These are phyloP conservation scores for Mamestra configurata DNA, from an alignment of 1,140 invertebrate species.

Conservation along the genomic window DNA sequence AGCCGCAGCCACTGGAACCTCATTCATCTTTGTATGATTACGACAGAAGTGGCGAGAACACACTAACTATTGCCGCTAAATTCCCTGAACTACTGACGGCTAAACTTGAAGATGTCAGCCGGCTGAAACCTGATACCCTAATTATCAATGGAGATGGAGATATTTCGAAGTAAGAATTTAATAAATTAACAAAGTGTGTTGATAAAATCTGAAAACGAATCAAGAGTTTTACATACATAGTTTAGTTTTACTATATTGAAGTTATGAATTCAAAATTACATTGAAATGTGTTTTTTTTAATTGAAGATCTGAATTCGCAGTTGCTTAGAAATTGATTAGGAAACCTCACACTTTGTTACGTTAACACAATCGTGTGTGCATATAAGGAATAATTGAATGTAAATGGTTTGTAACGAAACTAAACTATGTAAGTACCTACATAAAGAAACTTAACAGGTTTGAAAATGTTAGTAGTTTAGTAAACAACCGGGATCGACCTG, in stretches of 20 bases:
- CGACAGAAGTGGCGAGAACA: constrained; percentile 87
- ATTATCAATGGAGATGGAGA: constrained; percentile 72
- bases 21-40: constrained; percentile 91
- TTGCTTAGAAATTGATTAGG: too few relatives aligned
- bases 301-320: too few relatives aligned
- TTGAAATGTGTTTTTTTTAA: too few relatives aligned
- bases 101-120: constrained; percentile 67
- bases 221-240: too few relatives aligned
- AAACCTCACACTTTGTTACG: too few relatives aligned
- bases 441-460: constrained; percentile 5
- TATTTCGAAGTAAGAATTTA: constrained; percentile 72
- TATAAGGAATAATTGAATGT: too few relatives aligned
- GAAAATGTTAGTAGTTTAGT: not conserved
- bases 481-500: not conserved
- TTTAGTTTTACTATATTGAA: too few relatives aligned
- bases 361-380: too few relatives aligned
- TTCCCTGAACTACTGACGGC: constrained; percentile 73
- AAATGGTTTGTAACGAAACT: not conserved
- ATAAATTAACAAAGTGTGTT: too few relatives aligned
- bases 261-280: too few relatives aligned
- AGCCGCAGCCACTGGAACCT: constrained; percentile 89
- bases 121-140: constrained; percentile 64
- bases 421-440: not conserved
- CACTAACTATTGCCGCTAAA: constrained; percentile 73
- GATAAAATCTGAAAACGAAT: too few relatives aligned